These are phyloP conservation scores for Ceratothoa steindachneri DNA, from an alignment of 2,888 invertebrate genomes.

Conservation along the genomic window DNA sequence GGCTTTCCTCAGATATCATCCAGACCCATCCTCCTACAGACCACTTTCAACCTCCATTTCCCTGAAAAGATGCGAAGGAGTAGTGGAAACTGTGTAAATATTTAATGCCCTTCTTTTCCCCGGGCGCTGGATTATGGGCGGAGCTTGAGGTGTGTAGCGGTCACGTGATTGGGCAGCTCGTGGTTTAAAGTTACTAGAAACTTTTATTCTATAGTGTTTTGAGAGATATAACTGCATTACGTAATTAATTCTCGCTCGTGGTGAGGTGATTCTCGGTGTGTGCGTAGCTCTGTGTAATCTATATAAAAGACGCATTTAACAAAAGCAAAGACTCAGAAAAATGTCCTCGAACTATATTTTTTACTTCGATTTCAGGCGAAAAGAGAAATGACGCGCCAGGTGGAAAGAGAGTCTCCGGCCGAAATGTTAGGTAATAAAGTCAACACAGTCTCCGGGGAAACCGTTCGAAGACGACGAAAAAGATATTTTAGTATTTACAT, in stretches of 20 bases:
- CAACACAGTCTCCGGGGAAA: conserved; percentile 12
- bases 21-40: not conserved
- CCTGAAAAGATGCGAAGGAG: conserved; percentile 35
- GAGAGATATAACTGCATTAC: too few relatives aligned
- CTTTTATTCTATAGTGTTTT: not conserved
- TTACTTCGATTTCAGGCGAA: not conserved
- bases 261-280: too few relatives aligned
- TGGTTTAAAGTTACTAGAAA: conserved; percentile 24
- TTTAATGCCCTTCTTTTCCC: conserved; percentile 42
- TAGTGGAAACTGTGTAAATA: conserved; percentile 36
- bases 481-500: not conserved
- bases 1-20: not conserved
- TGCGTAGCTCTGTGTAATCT: too few relatives aligned
- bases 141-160: conserved; percentile 44
- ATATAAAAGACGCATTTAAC: too few relatives aligned
- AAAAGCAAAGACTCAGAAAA: too few relatives aligned
- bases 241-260: too few relatives aligned
- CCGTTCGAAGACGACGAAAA: not conserved
- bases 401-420: not conserved
- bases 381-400: not conserved
- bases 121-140: conserved; percentile 27
- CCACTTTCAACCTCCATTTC: conserved; percentile 13
- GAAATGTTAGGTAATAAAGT: conserved; percentile 1
- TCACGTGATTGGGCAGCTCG: conserved; percentile 38
- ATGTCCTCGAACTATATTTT: not conserved